phyloP scores from a whole-genome alignment of 2,113 vertebrate species.

The Sceloporus tristichus region DNA sequence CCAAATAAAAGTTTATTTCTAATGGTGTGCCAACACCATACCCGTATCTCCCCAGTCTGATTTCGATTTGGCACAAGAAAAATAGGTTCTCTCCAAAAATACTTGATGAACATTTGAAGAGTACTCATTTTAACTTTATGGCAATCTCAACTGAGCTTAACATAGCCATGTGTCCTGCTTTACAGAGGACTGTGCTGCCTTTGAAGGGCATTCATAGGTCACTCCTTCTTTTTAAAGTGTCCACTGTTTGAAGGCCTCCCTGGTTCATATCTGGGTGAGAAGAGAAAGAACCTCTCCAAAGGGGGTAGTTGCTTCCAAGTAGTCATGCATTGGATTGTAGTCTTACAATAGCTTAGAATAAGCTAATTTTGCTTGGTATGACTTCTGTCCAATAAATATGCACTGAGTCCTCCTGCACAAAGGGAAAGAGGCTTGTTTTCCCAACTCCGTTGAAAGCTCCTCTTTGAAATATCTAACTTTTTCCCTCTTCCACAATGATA shows the following conservation, averaged over 20 bases:
- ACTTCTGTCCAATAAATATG: neutral
- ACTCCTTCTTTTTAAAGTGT: neutral
- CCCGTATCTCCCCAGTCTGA: neutral
- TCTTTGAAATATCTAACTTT: neutral
- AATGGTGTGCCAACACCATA: constrained; percentile 63
- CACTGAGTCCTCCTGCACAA: neutral
- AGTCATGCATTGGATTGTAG: neutral
- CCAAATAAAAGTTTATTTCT: constrained; percentile 69
- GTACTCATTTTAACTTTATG: neutral
- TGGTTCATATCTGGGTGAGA: too few relatives aligned
- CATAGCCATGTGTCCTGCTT: neutral
- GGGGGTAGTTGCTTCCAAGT: neutral
- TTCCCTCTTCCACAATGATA: neutral
- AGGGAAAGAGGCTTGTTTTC: neutral
- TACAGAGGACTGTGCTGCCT: neutral
- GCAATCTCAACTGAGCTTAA: neutral
- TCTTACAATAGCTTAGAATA: neutral
- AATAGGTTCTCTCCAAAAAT: neutral
- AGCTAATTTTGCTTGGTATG: neutral
- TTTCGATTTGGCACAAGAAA: neutral
- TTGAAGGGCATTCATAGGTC: neutral
- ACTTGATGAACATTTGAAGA: neutral
- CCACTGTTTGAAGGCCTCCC: neutral
- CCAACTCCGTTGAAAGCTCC: neutral
- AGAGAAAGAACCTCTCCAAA: too few relatives aligned